Evolutionary conservation across 2,888 invertebrate species (phyloP), one percentile per base, ranked within the genome.

Genomic region (Machimus atricapillus): DNA sequence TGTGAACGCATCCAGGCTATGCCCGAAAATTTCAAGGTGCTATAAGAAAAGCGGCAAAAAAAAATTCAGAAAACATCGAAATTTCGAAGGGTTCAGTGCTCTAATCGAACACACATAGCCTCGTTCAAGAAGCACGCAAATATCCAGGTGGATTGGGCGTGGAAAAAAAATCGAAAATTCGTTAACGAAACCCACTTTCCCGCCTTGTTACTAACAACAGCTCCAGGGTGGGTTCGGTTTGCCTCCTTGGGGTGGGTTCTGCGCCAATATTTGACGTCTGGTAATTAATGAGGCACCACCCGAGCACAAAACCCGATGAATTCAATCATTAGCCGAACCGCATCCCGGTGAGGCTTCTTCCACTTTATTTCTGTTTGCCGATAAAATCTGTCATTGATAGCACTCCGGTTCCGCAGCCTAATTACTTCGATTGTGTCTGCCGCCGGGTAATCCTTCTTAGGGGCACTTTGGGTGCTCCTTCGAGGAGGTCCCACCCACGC

Each of bases 331-430:
- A 81, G 40, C 56, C 16, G 2, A 16, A 27, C 52, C 27, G 27
- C 52, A 40, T 46, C 78, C 40, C 78, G 27, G n/a, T 43, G 43
- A 40, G 23, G 9, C 37, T 31, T 31, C 56, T 31, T 81, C 56
- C 52, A 81, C 23, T 52, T 81, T 37, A 43, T 43, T 40, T 40
- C 40, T 43, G 40, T 43, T 56, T 81, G n/a, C 78, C 31, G 46
- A 52, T 81, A 81, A 81, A 81, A 81, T 81, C 81, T 27, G 81
- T 81, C 52, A 81, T 81, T 81, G 81, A 81, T 46, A 52, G 27
- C 40, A 23, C 52, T 52, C 81, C 81, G 31, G 56, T 52, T 81
- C 81, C 52, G 66, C 66, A 43, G 31, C 52, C 52, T 81, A 81
- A 81, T 81, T 81, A 56, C 56, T 27, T 81, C 31, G 81, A 81